Base-by-base conservation (phyloP, 2,113 vertebrate species). In the Psilopsiagon aurifrons region DNA sequence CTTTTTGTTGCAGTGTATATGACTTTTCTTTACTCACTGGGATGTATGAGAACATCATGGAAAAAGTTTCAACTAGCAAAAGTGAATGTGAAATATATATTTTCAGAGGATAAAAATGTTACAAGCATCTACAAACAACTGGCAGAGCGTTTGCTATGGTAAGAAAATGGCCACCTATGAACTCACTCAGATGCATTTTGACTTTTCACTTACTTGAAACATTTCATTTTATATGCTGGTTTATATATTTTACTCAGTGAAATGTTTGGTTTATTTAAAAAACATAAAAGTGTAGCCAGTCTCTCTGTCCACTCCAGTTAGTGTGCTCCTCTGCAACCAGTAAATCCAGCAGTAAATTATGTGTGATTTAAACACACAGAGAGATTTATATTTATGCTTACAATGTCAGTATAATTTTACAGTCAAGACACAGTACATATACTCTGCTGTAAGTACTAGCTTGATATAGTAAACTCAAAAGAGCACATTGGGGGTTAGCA, bases 401-500 rank as follows among this genome's bases (percentile, higher is more conserved):
- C 95, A 93, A 90, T 80, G 82, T 95, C 92, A 74, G 87, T 92
- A 97, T 96, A 97, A 98, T 97, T 98, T 98, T 94, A 74, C 74
- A 96, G 97, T 96, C 96, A 92, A 92, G 97, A 88, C 80, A 84
- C 92, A 97, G 86, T 83, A 55, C 64, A 78, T 82, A 80, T 86
- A 73, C 91, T 94, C 80, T 92, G 64, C 94, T 92, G 71, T 97
- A 97, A 98, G 97, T 95, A 79, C 93, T 81, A 85, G 94, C 97
- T 97, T 95, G 92, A 92, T 95, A 83, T 33, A 92, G 95, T 54
- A 93, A 93, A 95, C 97, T 98, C 97, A 97, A 96, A 97, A 97
- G 97, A 96, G 94, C 97, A 90, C 91, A 3, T 60, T 96, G 93
- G 95, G 97, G 97, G 95, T 93, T 95, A 97, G 97, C 86, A 63